A percentile compares a stretch with the other conserved stretches of the same genome.
These are phyloP conservation scores for Apaloderma vittatum DNA, from an alignment of 2,113 vertebrate genomes.

Conservation along the genomic window DNA sequence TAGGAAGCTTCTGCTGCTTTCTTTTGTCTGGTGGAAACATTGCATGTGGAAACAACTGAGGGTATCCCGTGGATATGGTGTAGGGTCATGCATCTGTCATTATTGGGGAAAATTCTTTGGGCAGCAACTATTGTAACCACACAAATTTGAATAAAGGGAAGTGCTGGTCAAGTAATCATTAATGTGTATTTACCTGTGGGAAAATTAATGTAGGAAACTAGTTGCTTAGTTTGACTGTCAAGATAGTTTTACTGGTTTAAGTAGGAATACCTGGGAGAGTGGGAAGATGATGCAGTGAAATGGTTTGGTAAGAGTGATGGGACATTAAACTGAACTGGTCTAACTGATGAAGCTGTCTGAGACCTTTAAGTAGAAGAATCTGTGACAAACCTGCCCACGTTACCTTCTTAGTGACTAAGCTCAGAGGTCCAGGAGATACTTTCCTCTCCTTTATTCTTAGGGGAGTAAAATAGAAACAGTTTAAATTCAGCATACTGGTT, in stretches of 20 bases:
- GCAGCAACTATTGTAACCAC: slow-evolving; percentile 19
- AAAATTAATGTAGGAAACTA: slow-evolving; percentile 1
- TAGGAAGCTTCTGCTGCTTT: background rate
- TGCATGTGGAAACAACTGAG: background rate
- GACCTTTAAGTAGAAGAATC: background rate
- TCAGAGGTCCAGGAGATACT: background rate
- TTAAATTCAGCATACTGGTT: background rate
- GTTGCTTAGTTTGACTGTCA: slow-evolving; percentile 4
- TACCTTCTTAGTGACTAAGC: background rate
- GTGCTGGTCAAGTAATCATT: background rate
- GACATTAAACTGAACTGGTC: background rate
- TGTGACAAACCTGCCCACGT: background rate
- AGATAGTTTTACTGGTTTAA: background rate
- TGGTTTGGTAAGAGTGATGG: background rate
- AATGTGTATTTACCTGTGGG: background rate
- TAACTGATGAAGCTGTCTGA: background rate
- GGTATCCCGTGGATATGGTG: background rate
- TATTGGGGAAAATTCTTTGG: slow-evolving; percentile 23
- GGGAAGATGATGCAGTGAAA: background rate
- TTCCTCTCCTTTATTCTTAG: background rate
- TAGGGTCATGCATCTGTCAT: slow-evolving; percentile 28
- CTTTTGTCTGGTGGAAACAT: background rate
- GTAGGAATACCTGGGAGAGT: background rate
- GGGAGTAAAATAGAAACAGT: background rate
- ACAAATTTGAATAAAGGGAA: slow-evolving; percentile 46